Base-by-base conservation (phyloP, 2,888 invertebrate species). In the Lydus trimaculatus region DNA sequence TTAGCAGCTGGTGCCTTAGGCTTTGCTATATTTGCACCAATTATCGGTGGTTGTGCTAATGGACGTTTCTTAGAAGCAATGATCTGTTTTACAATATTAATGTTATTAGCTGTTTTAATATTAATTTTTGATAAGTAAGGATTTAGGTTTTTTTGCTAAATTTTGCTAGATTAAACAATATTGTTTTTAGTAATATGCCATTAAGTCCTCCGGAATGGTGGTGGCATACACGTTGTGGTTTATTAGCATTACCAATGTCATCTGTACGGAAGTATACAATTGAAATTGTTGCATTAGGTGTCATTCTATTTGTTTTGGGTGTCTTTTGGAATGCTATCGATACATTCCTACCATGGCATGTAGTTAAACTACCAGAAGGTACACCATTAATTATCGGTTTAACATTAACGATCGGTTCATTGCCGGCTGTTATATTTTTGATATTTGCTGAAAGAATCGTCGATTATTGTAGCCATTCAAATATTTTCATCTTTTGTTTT, bases 121-220 rank as follows among this genome's bases (percentile, higher is more conserved):
- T 80, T 90, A 15, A 75, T 90, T 23, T 81, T 87, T 65, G 87
- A 89, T 84, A 84, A 85, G 90, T 90, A 80, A 84, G 87, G 84
- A 61, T n/a, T 48, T 39, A 31, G 9, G 15, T 15, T 17, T 43
- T 6, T n/a, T 17, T 2, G 3, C 13, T n/a, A n/a, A n/a, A n/a
- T n/a, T n/a, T n/a, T n/a, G n/a, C n/a, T n/a, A n/a, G n/a, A n/a
- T n/a, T n/a, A n/a, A n/a, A n/a, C n/a, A n/a, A n/a, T n/a, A n/a
- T n/a, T n/a, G n/a, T n/a, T n/a, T n/a, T n/a, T n/a, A 90, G 90
- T 4, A 88, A 88, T 74, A 94, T 94, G 92, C 94, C 94, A 0
- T 84, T 94, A 11, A 92, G 92, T 77, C 92, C 94, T 0, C 93
- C 94, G 0, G 94, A 94, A 84, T 94, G 94, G 94, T 94, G 93